Evolutionary conservation across 1,140 invertebrate species (phyloP).

Genomic region (Anadara kagoshimensis): DNA sequence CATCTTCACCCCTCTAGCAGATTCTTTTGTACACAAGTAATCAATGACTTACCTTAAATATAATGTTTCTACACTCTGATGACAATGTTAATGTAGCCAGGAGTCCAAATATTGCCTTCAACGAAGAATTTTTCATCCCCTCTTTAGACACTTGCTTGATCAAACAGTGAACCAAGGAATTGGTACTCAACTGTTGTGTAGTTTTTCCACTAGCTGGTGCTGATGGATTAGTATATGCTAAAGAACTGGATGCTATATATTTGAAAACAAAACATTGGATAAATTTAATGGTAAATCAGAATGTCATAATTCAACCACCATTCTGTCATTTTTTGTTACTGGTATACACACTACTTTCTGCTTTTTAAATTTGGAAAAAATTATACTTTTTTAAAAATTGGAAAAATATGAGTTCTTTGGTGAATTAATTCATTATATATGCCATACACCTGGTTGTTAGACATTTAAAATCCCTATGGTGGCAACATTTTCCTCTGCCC

Average conservation of each 20-base stretch:
- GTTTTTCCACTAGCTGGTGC: conserved; percentile 4
- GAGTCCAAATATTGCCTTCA: conserved; percentile 54
- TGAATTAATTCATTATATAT: too few relatives aligned
- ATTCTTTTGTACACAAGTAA: not conserved
- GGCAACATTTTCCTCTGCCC: too few relatives aligned
- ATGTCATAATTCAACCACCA: not conserved
- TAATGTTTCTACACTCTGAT: conserved; percentile 66
- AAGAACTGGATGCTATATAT: conserved; percentile 62
- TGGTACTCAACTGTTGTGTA: conserved; percentile 48
- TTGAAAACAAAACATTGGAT: not conserved
- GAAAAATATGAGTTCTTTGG: too few relatives aligned
- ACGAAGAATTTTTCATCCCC: conserved; percentile 43
- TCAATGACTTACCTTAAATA: conserved; percentile 66
- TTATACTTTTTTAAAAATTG: not conserved
- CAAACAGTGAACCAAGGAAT: conserved; percentile 65
- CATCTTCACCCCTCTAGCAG: not conserved
- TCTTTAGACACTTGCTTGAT: conserved; percentile 58
- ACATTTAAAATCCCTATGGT: too few relatives aligned
- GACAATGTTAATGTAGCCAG: conserved; percentile 61
- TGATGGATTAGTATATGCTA: conserved; percentile 51
- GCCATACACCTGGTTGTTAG: too few relatives aligned
- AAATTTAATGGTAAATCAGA: not conserved
- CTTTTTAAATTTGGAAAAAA: not conserved
- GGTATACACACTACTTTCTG: not conserved
- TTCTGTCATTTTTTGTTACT: not conserved